phyloP scores from a whole-genome alignment of 2,888 invertebrate species.

The Neoscelio sp. region DNA sequence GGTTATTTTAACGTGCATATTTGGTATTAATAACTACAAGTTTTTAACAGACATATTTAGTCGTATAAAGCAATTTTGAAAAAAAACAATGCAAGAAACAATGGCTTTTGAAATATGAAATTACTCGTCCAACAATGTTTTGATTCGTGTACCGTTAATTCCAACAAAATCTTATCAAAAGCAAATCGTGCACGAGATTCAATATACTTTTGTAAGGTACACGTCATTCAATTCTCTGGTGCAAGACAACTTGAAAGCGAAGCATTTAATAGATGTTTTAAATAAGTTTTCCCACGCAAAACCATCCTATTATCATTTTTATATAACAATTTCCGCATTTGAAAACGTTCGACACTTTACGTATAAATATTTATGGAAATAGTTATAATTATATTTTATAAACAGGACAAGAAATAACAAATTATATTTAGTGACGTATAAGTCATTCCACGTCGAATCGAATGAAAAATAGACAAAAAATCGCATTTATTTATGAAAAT shows the following conservation, averaged over 20 bases:
- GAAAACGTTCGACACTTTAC: conserved; percentile 9
- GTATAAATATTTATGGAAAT: neutral
- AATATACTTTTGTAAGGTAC: conserved; percentile 38
- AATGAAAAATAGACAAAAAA: no score
- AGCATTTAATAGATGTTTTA: conserved; percentile 28
- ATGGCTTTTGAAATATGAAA: conserved; percentile 5
- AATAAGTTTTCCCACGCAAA: conserved; percentile 28
- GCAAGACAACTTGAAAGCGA: conserved; percentile 33
- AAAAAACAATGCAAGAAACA: conserved; percentile 6
- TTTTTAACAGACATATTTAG: no score
- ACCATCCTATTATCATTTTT: conserved; percentile 9
- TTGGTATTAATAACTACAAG: no score
- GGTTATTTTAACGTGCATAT: no score
- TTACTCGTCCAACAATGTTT: conserved; percentile 12
- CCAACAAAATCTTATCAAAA: conserved; percentile 39
- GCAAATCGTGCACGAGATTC: conserved; percentile 35
- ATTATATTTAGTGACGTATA: neutral
- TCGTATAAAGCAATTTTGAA: no score
- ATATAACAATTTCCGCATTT: conserved; percentile 16
- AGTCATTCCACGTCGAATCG: neutral
- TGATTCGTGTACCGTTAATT: conserved; percentile 34
- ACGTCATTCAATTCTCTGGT: conserved; percentile 33
- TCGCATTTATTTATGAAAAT: no score
- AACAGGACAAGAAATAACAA: no score
- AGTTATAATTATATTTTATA: no score